Evolutionary conservation across 1,140 invertebrate genomes (phyloP).

Genomic region (Maniola jurtina): DNA sequence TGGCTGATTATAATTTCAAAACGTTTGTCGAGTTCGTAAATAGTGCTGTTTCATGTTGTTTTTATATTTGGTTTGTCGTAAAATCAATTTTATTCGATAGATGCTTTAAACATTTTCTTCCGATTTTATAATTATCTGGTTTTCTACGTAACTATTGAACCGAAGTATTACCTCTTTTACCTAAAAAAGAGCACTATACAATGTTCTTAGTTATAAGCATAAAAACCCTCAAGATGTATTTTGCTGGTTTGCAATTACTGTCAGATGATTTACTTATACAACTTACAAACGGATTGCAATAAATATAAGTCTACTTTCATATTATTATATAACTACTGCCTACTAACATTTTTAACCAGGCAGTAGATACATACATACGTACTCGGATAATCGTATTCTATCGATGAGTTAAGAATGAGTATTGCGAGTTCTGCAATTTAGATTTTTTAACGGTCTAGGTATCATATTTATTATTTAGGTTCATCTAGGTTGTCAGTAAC

Average conservation of each 20-base stretch:
- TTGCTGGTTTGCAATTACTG: constrained; percentile 8
- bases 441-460: too few relatives aligned
- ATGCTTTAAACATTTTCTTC: constrained; percentile 8
- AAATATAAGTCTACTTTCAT: neutral
- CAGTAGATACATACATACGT: too few relatives aligned
- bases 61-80: constrained; percentile 11
- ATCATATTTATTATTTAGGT: too few relatives aligned
- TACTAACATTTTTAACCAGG: too few relatives aligned
- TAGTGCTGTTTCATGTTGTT: constrained; percentile 12
- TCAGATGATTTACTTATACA: constrained; percentile 4
- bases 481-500: too few relatives aligned
- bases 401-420: too few relatives aligned
- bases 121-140: constrained; percentile 9
- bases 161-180: constrained; percentile 6
- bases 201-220: constrained; percentile 1
- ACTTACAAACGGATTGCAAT: constrained; percentile 7
- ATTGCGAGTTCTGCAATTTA: too few relatives aligned
- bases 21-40: constrained; percentile 7
- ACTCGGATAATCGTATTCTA: too few relatives aligned
- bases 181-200: constrained; percentile 1
- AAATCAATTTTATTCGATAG: constrained; percentile 15
- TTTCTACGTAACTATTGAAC: constrained; percentile 5
- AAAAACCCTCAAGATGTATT: constrained; percentile 5
- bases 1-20: constrained; percentile 16
- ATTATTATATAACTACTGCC: neutral